Conservation (phyloP, 2,888 invertebrate genomes). For the Chrysina gloriosa region DNA sequence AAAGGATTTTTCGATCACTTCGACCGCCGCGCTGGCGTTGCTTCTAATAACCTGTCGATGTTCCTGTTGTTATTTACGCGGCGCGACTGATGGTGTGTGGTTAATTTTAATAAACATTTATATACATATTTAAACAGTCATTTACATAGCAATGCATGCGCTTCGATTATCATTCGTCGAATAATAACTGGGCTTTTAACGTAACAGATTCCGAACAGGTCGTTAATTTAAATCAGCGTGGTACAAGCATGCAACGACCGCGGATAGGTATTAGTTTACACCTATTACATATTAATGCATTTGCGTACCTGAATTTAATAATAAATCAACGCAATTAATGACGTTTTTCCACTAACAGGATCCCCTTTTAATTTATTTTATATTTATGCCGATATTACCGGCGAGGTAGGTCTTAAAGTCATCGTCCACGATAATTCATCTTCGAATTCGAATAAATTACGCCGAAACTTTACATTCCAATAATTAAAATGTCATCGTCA, state of each 20-base stretch:
- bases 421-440: not conserved
- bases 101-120: constrained; percentile 25
- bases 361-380: not conserved
- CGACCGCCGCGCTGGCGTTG: too few species aligned
- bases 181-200: constrained; percentile 24
- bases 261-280: not conserved
- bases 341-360: not conserved
- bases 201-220: constrained; percentile 5
- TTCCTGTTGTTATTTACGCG: not conserved
- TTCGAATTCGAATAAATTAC: not conserved
- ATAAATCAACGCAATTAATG: not conserved
- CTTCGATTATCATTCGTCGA: constrained; percentile 6
- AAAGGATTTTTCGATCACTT: too few species aligned
- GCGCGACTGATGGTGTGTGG: not conserved
- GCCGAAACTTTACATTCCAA: not conserved
- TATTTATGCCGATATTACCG: not conserved
- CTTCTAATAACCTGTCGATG: too few species aligned
- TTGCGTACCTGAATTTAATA: not conserved
- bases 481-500: constrained; percentile 7
- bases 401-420: not conserved
- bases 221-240: constrained; percentile 27
- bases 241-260: not conserved
- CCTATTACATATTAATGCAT: not conserved
- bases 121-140: constrained; percentile 21
- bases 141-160: constrained; percentile 4